These are phyloP conservation scores for Noctua comes DNA, from an alignment of 2,888 invertebrate genomes.

Conservation along the genomic window DNA sequence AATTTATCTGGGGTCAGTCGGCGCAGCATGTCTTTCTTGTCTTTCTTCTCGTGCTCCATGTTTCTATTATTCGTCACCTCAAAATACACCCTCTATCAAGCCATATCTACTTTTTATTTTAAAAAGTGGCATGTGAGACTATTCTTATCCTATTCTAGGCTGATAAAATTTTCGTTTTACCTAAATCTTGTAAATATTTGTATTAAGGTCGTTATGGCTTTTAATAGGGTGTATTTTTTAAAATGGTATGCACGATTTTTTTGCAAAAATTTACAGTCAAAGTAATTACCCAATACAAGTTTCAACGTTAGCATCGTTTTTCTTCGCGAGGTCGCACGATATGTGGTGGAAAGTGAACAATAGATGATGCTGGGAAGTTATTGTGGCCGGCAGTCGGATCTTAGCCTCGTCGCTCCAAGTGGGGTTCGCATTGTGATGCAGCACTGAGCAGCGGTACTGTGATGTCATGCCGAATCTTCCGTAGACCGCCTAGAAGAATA, in stretches of 20 bases:
- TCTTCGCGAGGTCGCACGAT: constrained; percentile 96
- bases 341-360: constrained; percentile 99
- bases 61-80: background rate
- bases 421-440: constrained; percentile 97
- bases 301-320: constrained; percentile 94
- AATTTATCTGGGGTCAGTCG: no score
- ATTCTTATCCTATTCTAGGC: no score
- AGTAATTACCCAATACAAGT: constrained; percentile 94
- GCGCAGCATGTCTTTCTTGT: no score
- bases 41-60: no score
- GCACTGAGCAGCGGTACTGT: constrained; percentile 94
- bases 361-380: constrained; percentile 96
- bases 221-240: background rate
- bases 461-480: constrained; percentile 90
- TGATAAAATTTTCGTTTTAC: background rate
- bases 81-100: background rate
- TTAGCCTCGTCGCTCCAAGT: constrained; percentile 98
- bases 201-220: background rate
- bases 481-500: constrained; percentile 80
- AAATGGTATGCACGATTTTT: background rate
- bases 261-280: background rate
- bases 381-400: constrained; percentile 95
- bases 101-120: no score
- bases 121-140: no score
- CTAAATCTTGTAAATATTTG: background rate